Evolutionary conservation across 2,888 invertebrate species (phyloP), one percentile per base, ranked within the genome.

Genomic region (Teleiodes luculella): DNA sequence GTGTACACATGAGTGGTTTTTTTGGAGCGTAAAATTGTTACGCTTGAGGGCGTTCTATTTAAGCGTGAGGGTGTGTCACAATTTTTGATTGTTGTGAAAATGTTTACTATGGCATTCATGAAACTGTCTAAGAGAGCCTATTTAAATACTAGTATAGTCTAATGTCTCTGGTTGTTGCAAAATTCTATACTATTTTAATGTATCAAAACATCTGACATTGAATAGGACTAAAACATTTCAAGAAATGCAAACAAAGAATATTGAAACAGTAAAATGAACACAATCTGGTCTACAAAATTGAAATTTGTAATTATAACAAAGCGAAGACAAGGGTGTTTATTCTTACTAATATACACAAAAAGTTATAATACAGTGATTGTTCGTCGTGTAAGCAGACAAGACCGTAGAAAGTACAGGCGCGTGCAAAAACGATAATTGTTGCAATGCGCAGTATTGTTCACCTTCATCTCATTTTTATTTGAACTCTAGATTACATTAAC

Each of bases 381-480:
- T 80, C 78, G 76, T 73, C 74, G 78, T 78, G 76, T 69, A 69
- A 64, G 69, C 65, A 67, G 72, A 64, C 70, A 67, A 63, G 64
- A 56, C 67, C 67, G 61, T 85, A 86, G 86, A 87, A 87, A 87
- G 87, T 83, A 79, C 67, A 58, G 65, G 67, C 73, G 78, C 75
- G 76, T 78, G 79, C 75, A 80, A 83, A 75, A 84, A 78, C 78
- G 72, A 68, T 75, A 80, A 83, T 83, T 78, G 67, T 64, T 58
- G 56, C 58, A 60, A 36, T 20, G 67, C 64, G 71, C 70, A 64
- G 72, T 79, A 77, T 76, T 78, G 78, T 79, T 75, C 66, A 14
- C 43, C 41, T 28, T 20, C 37, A 24, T 24, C 24, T 24, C 24
- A 24, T 24, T 24, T 6, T 24, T 24, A 13, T 43, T 13, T 13